A percentile compares a stretch with the other conserved stretches of the same genome.
These are phyloP conservation scores for Campopleginae sp. DNA, from an alignment of 2,888 invertebrate species.

Conservation along the genomic window DNA sequence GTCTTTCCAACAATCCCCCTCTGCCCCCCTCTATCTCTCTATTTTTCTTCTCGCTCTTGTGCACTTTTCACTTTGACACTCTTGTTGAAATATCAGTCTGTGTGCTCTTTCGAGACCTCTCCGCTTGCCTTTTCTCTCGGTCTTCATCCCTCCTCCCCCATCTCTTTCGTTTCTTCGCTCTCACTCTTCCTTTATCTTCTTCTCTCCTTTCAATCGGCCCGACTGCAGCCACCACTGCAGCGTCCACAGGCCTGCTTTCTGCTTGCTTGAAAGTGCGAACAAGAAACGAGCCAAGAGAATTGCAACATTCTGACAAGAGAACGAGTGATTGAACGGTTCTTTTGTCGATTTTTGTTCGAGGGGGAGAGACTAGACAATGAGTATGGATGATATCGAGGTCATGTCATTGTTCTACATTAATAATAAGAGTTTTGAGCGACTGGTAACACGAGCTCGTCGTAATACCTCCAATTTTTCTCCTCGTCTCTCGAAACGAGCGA, in stretches of 20 bases:
- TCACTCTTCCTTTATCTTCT: constrained; percentile 14
- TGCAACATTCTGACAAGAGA: constrained; percentile 22
- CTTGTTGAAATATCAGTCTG: constrained; percentile 39
- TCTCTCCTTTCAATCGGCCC: constrained; percentile 5
- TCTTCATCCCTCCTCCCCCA: constrained; percentile 32
- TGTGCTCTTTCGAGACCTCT: constrained; percentile 52
- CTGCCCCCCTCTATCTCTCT: constrained; percentile 15
- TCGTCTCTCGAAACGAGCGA: neutral
- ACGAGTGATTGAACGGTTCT: constrained; percentile 12
- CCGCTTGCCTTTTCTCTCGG: constrained; percentile 47
- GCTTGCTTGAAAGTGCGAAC: constrained; percentile 5
- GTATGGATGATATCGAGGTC: constrained; percentile 45
- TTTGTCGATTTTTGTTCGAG: constrained; percentile 33
- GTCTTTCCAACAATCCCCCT: constrained; percentile 23
- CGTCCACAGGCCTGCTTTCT: constrained; percentile 2
- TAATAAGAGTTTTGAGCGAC: constrained; percentile 45
- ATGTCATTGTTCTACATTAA: constrained; percentile 58
- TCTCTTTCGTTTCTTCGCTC: constrained; percentile 50
- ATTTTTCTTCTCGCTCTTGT: constrained; percentile 40
- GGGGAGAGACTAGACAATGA: constrained; percentile 10
- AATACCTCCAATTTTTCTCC: neutral
- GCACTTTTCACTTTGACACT: constrained; percentile 35
- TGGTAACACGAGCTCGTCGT: neutral
- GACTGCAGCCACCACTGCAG: neutral
- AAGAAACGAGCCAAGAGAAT: constrained; percentile 7